Evolutionary conservation across 2,113 vertebrate species (phyloP).

Genomic region (Apistogramma diplotaenia): DNA sequence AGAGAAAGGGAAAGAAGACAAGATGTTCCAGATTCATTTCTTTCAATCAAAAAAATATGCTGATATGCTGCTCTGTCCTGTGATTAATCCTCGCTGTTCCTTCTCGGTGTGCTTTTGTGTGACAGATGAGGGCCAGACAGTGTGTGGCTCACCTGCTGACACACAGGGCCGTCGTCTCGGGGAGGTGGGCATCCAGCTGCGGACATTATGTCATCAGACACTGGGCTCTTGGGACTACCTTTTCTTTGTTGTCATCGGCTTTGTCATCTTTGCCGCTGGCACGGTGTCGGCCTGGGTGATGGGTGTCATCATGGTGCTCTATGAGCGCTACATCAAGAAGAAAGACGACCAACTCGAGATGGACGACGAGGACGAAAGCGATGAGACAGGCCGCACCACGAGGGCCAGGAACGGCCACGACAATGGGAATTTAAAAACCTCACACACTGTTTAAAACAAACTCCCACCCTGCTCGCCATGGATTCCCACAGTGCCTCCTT

Average conservation of each 20-base stretch:
- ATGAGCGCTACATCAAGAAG: constrained; percentile 74
- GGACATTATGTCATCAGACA: constrained; percentile 82
- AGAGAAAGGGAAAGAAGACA: neutral
- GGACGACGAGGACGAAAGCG: constrained; percentile 62
- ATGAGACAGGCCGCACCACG: neutral
- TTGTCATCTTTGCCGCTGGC: constrained; percentile 87
- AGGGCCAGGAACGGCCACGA: constrained; percentile 43
- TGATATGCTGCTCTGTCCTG: neutral
- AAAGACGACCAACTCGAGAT: constrained; percentile 65
- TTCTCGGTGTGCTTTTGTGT: constrained; percentile 24
- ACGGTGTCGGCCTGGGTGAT: constrained; percentile 85
- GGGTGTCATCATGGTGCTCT: constrained; percentile 83
- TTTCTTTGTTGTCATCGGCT: constrained; percentile 86
- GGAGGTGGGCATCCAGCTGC: constrained; percentile 80
- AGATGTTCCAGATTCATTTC: neutral
- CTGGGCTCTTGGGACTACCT: constrained; percentile 84
- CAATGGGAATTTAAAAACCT: constrained; percentile 59
- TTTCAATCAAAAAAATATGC: neutral
- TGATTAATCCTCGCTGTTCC: neutral
- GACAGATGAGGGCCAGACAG: constrained; percentile 76
- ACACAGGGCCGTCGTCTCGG: constrained; percentile 70
- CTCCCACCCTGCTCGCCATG: neutral
- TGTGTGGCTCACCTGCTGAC: constrained; percentile 70
- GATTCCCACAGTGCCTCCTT: constrained; percentile 66
- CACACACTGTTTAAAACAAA: constrained; percentile 48